These are phyloP conservation scores for Portevinia maculata DNA, from an alignment of 2,888 invertebrate genomes.

Conservation along the genomic window DNA sequence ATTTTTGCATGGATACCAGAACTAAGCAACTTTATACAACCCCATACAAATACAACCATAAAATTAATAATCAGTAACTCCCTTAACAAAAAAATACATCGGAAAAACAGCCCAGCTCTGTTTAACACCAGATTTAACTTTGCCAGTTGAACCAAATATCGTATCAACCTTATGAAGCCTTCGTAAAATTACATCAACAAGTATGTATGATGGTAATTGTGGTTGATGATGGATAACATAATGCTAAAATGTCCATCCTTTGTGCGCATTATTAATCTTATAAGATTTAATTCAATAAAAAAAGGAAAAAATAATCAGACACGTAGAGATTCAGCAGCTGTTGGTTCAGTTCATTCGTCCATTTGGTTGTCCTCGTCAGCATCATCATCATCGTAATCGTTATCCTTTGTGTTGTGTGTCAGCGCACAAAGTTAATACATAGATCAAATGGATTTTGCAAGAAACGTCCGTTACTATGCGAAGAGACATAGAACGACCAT, in stretches of 20 bases:
- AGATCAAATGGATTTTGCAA: slow-evolving; percentile 56
- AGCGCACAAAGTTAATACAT: slow-evolving; percentile 52
- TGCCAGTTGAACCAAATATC: no score
- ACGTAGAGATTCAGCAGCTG: slow-evolving; percentile 21
- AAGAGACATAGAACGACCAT: slow-evolving; percentile 13
- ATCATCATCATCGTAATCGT: slow-evolving; percentile 20
- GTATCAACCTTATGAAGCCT: no score
- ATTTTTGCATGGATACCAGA: no score
- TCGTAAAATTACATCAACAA: slow-evolving; percentile 39
- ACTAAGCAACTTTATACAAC: no score
- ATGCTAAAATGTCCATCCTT: slow-evolving; percentile 42
- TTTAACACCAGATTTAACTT: no score
- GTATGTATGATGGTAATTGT: slow-evolving; percentile 35
- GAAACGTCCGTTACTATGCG: slow-evolving; percentile 40
- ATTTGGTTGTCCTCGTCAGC: neutral
- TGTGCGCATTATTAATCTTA: slow-evolving; percentile 56
- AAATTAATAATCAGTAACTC: no score
- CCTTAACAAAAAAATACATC: no score
- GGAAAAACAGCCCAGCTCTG: no score
- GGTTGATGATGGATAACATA: slow-evolving; percentile 52
- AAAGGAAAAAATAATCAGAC: slow-evolving; percentile 6
- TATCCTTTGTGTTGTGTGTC: slow-evolving; percentile 35
- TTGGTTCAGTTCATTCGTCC: slow-evolving; percentile 18
- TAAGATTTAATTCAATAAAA: slow-evolving; percentile 42
- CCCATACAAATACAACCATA: no score